Evolutionary conservation across 2,888 invertebrate genomes (phyloP), one percentile per base, ranked within the genome.

Genomic region (Tetragonula carbonaria): DNA sequence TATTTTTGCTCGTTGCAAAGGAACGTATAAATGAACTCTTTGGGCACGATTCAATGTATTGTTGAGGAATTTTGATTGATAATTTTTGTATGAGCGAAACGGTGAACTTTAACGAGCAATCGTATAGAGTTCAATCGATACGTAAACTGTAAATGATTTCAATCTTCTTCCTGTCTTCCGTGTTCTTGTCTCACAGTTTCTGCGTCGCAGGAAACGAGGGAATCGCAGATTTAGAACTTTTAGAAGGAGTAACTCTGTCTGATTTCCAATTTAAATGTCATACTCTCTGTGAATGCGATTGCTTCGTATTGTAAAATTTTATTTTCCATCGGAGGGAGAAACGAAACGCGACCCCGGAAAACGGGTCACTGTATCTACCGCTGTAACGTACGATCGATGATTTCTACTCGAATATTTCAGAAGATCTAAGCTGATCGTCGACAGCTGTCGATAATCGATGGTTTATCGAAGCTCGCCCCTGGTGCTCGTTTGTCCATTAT

Each of bases 391-490:
- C 78, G 78, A 82, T 77, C 74, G 74, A 78, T 57, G 68, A 81
- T 59, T 70, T 74, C 72, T 65, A 18, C 18, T 51, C 50, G 65
- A 72, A 16, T 63, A 33, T 51, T 65, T 50, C 73, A 62, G 70
- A 79, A 28, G 28, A 79, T 71, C 73, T 59, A 63, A 80, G 86
- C 68, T 28, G 28, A 80, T 82, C 67, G 74, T 33, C 80, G 88
- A 83, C 88, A 88, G 88, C 84, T 88, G 88, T 88, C 87, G 88
- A 88, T 85, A 88, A 85, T 87, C 80, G 81, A 74, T 62, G 84
- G 68, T 77, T 81, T 81, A 78, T 73, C 55, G 78, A 75, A 66
- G 70, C 78, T 18, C n/a, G 18, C 68, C 53, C 55, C 23, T 33
- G 14, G 16, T 16, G 57, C 78, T 78, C 65, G 63, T 75, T 74